A percentile compares a stretch with the other conserved stretches of the same genome.
Conservation (phyloP, 2,113 vertebrate species). For the Zosterops lateralis region DNA sequence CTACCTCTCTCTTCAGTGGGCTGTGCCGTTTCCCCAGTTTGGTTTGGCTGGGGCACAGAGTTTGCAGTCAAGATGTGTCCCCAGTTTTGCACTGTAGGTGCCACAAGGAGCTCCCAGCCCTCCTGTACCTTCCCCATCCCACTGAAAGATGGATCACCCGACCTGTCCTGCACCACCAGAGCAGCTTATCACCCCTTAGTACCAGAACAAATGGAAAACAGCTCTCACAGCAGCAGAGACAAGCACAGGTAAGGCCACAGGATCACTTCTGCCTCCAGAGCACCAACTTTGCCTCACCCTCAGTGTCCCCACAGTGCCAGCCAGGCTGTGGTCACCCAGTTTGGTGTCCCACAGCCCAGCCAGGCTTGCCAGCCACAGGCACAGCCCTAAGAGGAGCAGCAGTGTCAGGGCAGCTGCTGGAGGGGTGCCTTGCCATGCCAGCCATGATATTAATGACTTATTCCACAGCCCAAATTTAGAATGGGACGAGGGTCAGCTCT, state of each 20-base stretch:
- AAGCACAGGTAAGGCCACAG: background rate
- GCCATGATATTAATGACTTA: constrained; percentile 52
- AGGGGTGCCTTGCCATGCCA: constrained; percentile 1
- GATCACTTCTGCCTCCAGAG: background rate
- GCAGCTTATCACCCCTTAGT: background rate
- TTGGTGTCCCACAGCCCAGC: background rate
- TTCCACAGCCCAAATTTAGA: constrained; percentile 58
- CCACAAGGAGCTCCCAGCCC: background rate
- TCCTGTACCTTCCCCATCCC: background rate
- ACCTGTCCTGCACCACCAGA: background rate
- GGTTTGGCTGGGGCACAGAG: background rate
- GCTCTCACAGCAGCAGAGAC: background rate
- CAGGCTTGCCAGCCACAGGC: background rate
- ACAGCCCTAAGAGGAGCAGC: constrained; percentile 28
- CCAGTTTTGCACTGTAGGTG: background rate
- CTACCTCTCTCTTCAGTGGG: background rate
- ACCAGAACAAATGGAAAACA: background rate
- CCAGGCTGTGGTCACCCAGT: background rate
- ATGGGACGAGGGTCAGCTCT: constrained; percentile 34
- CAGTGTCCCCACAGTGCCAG: background rate
- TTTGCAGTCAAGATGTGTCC: background rate
- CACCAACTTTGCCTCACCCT: background rate
- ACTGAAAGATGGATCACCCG: fast-evolving
- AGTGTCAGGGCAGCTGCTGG: constrained; percentile 37
- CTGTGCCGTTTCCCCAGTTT: background rate